A percentile compares a stretch with the other conserved stretches of the same genome.
These are phyloP conservation scores for Mus spicilegus DNA, from an alignment of 2,113 vertebrate species.

Conservation along the genomic window DNA sequence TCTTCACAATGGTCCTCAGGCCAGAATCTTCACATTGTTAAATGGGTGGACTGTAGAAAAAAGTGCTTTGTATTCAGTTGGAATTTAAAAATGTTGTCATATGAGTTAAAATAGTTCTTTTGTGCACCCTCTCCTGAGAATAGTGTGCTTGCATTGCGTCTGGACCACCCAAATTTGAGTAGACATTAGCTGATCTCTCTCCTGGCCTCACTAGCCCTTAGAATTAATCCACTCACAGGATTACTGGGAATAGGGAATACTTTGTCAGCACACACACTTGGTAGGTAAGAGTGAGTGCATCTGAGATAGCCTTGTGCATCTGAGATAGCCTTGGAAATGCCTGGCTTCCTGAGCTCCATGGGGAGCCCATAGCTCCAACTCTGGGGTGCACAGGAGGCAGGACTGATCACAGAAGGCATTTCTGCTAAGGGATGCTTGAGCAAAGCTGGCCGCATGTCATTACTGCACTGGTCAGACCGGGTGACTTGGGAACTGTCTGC, in stretches of 20 bases:
- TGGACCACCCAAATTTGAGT: neutral
- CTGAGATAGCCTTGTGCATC: neutral
- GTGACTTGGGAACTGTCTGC: neutral
- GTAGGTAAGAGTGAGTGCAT: conserved; percentile 32
- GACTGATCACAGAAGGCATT: neutral
- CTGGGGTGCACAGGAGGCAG: neutral
- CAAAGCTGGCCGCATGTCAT: neutral
- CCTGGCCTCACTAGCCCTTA: neutral
- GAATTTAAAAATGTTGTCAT: conserved; percentile 42
- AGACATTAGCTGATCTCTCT: neutral
- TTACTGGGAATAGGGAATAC: conserved; percentile 20
- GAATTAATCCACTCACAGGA: neutral
- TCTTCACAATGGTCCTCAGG: conserved; percentile 14
- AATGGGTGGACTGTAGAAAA: conserved; percentile 5
- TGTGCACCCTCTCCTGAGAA: neutral
- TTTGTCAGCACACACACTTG: conserved; percentile 18
- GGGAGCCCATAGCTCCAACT: neutral
- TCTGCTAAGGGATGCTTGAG: neutral
- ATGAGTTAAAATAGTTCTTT: conserved; percentile 50
- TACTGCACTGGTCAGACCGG: neutral
- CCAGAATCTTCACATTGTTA: conserved; percentile 31
- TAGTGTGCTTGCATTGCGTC: conserved; percentile 1
- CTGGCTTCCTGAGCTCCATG: neutral
- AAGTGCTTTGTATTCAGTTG: conserved; percentile 27
- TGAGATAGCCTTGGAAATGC: conserved; percentile 38